phyloP scores from a whole-genome alignment of 2,888 invertebrate genomes.

The Oxyteleia sp. region DNA sequence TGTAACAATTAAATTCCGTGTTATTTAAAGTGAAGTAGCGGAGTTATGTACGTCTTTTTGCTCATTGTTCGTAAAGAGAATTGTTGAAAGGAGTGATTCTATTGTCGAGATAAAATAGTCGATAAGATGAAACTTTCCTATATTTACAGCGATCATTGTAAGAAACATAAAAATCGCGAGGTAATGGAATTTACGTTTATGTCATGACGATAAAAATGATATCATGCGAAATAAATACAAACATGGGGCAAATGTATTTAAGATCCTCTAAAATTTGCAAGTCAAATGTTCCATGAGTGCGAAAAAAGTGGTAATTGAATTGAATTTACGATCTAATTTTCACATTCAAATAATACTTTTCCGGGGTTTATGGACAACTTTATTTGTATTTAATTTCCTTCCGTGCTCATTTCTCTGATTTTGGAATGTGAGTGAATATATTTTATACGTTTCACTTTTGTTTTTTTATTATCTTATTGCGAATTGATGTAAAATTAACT shows the following conservation, averaged over 20 bases:
- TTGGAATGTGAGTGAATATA: neutral
- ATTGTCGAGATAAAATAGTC: conserved; percentile 22
- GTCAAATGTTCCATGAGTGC: conserved; percentile 6
- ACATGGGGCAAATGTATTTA: neutral
- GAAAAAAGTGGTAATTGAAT: neutral
- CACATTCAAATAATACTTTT: conserved; percentile 4
- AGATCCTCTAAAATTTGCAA: conserved; percentile 9
- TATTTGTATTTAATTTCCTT: conserved; percentile 2
- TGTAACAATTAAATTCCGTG: conserved; percentile 3
- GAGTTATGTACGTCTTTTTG: neutral
- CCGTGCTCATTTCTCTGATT: neutral
- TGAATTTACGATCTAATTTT: conserved; percentile 4
- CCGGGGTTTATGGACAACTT: neutral
- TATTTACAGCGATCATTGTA: conserved; percentile 13
- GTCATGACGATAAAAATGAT: conserved; percentile 19
- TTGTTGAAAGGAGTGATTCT: conserved; percentile 23
- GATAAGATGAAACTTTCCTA: conserved; percentile 14
- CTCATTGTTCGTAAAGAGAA: conserved; percentile 19
- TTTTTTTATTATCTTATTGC: no score
- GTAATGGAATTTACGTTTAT: conserved; percentile 18
- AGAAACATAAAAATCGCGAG: conserved; percentile 18
- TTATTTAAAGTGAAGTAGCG: conserved; percentile 11
- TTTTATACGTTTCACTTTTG: no score
- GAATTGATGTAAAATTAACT: no score
- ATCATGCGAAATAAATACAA: conserved; percentile 24